Evolutionary conservation across 2,113 vertebrate genomes (phyloP).

Genomic region (Cebus imitator): DNA sequence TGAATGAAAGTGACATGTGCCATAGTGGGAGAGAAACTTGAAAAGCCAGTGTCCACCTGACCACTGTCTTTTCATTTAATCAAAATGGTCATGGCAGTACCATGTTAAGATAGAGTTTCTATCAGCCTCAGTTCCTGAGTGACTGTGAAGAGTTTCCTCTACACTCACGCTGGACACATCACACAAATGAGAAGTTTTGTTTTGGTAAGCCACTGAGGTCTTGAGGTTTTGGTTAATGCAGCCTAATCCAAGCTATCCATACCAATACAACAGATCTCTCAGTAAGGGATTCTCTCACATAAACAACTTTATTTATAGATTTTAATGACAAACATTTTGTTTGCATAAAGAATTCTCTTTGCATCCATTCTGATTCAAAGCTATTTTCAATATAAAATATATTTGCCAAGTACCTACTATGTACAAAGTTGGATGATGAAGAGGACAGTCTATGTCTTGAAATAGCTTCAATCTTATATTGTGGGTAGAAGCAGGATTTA

Average conservation of each 20-base stretch:
- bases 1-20: background rate
- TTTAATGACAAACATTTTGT: background rate
- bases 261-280: background rate
- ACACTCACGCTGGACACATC: background rate
- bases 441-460: background rate
- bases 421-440: constrained; percentile 11
- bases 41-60: background rate
- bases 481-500: background rate
- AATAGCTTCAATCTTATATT: background rate
- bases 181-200: background rate
- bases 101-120: background rate
- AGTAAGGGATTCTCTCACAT: background rate
- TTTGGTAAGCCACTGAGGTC: background rate
- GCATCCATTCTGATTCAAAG: constrained; percentile 4
- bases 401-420: constrained; percentile 8
- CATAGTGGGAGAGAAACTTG: background rate
- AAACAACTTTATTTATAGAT: constrained; percentile 27
- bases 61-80: background rate
- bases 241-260: background rate
- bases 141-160: background rate
- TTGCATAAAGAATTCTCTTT: constrained; percentile 6
- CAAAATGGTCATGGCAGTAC: background rate
- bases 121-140: background rate
- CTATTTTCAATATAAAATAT: background rate
- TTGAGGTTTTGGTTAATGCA: background rate